Evolutionary conservation across 2,113 vertebrate species (phyloP).

Genomic region (Oreochromis aureus): DNA sequence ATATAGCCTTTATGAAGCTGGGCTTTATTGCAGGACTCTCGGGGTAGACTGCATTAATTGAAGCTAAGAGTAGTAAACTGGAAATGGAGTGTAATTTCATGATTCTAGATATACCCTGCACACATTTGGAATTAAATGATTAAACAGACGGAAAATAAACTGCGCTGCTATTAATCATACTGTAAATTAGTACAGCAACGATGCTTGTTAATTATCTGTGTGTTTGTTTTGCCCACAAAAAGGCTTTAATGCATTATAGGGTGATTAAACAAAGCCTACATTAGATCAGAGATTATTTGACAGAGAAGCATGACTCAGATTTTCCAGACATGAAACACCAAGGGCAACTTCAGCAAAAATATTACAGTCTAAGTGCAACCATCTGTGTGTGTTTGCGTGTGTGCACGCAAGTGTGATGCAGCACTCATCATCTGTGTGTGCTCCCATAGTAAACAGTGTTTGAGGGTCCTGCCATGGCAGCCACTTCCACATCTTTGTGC

Average conservation of each 20-base stretch:
- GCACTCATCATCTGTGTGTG: conserved; percentile 6
- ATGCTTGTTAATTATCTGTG: not conserved
- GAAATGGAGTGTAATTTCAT: not conserved
- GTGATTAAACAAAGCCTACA: conserved; percentile 34
- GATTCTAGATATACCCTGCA: not conserved
- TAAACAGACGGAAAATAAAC: not conserved
- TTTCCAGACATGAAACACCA: conserved; percentile 50
- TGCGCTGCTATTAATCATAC: not conserved
- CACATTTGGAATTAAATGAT: not conserved
- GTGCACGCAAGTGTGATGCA: not conserved
- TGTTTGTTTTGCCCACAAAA: conserved; percentile 28
- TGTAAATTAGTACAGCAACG: not conserved
- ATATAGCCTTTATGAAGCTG: not conserved
- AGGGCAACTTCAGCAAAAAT: conserved; percentile 28
- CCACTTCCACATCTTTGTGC: not conserved
- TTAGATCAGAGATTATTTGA: conserved; percentile 43
- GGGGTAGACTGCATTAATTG: not conserved
- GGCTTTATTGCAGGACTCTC: not conserved
- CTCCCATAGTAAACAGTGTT: not conserved
- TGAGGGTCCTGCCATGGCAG: not conserved
- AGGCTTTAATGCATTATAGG: not conserved
- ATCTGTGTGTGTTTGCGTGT: conserved; percentile 38
- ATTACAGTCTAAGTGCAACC: conserved; percentile 47
- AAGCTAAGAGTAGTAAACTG: not conserved
- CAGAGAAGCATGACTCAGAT: conserved; percentile 58